A percentile compares a stretch with the other conserved stretches of the same genome.
Evolutionary conservation across 1,140 invertebrate species (phyloP).

Genomic region (Druon quercuslanigerum): DNA sequence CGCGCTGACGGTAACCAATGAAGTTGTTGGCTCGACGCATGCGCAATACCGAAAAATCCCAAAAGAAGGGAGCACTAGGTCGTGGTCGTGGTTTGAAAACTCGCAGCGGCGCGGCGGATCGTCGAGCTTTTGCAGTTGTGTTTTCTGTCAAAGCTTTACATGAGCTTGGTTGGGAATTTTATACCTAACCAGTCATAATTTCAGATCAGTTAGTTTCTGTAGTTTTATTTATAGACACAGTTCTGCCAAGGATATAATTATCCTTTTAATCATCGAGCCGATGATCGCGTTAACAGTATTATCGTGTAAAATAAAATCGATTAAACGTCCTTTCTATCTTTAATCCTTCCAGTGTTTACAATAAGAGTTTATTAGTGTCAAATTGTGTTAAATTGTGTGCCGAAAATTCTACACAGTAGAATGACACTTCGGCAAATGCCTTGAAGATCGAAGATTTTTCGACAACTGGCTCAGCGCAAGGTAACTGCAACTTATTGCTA

Average conservation of each 20-base stretch:
- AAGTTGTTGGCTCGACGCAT: too few species aligned
- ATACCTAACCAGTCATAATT: not conserved
- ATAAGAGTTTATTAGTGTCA: not conserved
- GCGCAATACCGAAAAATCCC: too few species aligned
- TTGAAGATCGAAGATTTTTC: slow-evolving; percentile 33
- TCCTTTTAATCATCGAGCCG: slow-evolving; percentile 15
- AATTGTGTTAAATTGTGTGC: not conserved
- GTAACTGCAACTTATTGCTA: not conserved
- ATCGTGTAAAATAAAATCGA: slow-evolving; percentile 15
- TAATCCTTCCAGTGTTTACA: slow-evolving; percentile 3
- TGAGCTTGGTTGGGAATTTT: too few species aligned
- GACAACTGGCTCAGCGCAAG: slow-evolving; percentile 5
- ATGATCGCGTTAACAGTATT: slow-evolving; percentile 15
- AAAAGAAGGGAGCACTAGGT: too few species aligned
- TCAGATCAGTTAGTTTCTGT: slow-evolving; percentile 22
- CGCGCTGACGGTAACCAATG: too few species aligned
- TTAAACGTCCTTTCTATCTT: not conserved
- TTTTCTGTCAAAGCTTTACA: too few species aligned
- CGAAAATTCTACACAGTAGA: not conserved
- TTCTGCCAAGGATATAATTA: slow-evolving; percentile 37
- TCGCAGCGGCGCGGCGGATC: too few species aligned
- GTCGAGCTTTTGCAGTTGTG: too few species aligned
- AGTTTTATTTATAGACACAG: slow-evolving; percentile 44
- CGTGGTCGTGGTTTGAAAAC: too few species aligned
- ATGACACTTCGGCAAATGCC: slow-evolving; percentile 33